Base-by-base conservation (phyloP, 1,140 invertebrate genomes). In the Papilio machaon region DNA sequence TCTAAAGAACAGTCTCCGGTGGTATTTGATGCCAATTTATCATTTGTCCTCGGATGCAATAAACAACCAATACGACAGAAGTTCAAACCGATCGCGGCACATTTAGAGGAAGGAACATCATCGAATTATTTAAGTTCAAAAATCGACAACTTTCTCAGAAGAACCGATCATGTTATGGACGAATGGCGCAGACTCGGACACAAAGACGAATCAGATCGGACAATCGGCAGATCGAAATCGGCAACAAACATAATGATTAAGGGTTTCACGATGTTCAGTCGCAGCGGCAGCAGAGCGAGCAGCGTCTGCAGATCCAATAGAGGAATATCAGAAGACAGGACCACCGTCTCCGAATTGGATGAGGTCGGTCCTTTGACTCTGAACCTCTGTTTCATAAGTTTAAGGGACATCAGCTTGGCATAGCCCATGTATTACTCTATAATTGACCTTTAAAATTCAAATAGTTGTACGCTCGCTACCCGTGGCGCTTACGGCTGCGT, bases 151-250 rank as follows among this genome's bases (percentile, higher is more conserved):
- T 98, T 98, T 85, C 92, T 98, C 9, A 96, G 96, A 87, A 96
- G 97, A 79, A 98, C 97, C 4, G 97, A 98, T 90, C 97, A 98
- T 89, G 96, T 98, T 0, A 97, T 97, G 96, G 97, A 98, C 83
- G 97, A 98, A 88, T 98, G 97, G 97, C 95, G 95, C 81, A 95
- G 95, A 79, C 85, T 97, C 8, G 96, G 96, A 0, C 95, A 95
- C 78, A 96, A 95, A 82, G 95, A 95, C 83, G 95, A 96, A 49
- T 74, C 88, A 6, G 93, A 95, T 30, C 81, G 91, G n/a, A 91
- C 88, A 83, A 85, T 96, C 30, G 96, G 95, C 9, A 95, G 96
- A 84, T 97, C 96, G n/a, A 96, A 95, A 47, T 97, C 97, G 80
- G 96, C 97, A 0, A 97, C 97, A 6, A 97, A 97, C 88, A 97